These are phyloP conservation scores for Pollenia amentaria DNA, from an alignment of 2,888 invertebrate genomes.

Conservation along the genomic window DNA sequence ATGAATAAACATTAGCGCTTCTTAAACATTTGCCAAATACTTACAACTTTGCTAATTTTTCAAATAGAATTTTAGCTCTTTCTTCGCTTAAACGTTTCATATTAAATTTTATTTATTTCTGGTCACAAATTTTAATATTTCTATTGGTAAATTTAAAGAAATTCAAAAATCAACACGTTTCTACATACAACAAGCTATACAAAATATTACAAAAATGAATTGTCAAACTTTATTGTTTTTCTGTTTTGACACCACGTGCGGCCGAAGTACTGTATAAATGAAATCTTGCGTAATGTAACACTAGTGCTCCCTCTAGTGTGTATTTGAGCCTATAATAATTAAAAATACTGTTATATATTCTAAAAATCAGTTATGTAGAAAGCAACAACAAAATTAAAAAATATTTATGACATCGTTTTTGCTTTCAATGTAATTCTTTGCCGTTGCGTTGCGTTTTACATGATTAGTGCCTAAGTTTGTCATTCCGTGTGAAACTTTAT, in stretches of 20 bases:
- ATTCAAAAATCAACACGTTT: constrained; percentile 33
- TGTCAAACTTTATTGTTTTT: constrained; percentile 61
- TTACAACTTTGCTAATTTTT: constrained; percentile 97
- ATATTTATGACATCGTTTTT: too few relatives aligned
- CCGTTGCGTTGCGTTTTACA: too few relatives aligned
- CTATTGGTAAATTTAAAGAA: constrained; percentile 26
- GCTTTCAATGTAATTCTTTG: too few relatives aligned
- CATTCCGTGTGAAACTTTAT: too few relatives aligned
- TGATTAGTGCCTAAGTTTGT: too few relatives aligned
- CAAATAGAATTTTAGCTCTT: constrained; percentile 93
- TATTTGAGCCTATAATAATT: neutral
- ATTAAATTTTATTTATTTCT: constrained; percentile 46
- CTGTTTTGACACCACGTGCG: constrained; percentile 71
- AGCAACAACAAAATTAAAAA: too few relatives aligned
- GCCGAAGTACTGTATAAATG: constrained; percentile 54
- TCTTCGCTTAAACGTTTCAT: constrained; percentile 97
- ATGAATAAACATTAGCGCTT: neutral
- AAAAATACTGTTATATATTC: neutral
- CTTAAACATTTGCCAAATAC: constrained; percentile 81
- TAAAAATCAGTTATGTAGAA: too few relatives aligned
- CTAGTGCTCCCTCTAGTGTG: constrained; percentile 11
- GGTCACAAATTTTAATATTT: neutral
- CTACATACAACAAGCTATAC: neutral
- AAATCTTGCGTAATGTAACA: neutral
- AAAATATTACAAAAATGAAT: constrained; percentile 11